A percentile compares a stretch with the other conserved stretches of the same genome.
phyloP scores from a whole-genome alignment of 1,140 invertebrate species.

The Drosophila sucinea region DNA sequence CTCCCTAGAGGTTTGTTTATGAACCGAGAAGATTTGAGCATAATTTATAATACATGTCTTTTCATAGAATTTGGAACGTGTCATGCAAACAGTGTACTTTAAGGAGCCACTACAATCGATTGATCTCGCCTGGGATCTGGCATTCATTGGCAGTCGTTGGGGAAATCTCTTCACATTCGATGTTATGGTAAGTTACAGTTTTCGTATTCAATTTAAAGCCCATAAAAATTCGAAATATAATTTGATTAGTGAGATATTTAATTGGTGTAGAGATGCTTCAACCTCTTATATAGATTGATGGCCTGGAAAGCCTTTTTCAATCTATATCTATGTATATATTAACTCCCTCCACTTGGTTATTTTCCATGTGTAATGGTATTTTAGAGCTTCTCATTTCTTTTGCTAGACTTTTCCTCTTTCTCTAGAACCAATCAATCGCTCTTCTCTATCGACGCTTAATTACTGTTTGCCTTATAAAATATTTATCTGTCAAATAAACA shows the following conservation, averaged over 20 bases:
- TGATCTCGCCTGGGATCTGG: slow-evolving; percentile 69
- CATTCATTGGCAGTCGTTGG: slow-evolving; percentile 76
- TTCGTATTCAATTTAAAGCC: too few species aligned
- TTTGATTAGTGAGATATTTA: too few species aligned
- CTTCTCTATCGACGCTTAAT: slow-evolving; percentile 47
- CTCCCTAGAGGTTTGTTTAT: slow-evolving; percentile 57
- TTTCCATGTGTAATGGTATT: too few species aligned
- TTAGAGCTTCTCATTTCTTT: background rate
- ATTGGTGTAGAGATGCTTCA: too few species aligned
- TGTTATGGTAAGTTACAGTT: slow-evolving; percentile 58
- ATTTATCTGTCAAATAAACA: slow-evolving; percentile 76
- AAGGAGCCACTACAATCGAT: slow-evolving; percentile 77
- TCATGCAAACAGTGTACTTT: slow-evolving; percentile 68
- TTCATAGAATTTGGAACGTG: slow-evolving; percentile 64
- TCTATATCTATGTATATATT: too few species aligned
- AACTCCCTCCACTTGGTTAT: too few species aligned
- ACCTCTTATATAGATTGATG: too few species aligned
- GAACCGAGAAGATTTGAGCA: background rate
- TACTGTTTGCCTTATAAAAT: slow-evolving; percentile 69
- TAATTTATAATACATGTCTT: background rate
- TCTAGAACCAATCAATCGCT: slow-evolving; percentile 23
- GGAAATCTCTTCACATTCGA: slow-evolving; percentile 73
- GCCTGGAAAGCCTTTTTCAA: too few species aligned
- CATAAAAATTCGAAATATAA: too few species aligned
- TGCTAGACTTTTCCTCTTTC: background rate